Evolutionary conservation across 2,113 vertebrate species (phyloP).

Genomic region (Corvus moneduloides): DNA sequence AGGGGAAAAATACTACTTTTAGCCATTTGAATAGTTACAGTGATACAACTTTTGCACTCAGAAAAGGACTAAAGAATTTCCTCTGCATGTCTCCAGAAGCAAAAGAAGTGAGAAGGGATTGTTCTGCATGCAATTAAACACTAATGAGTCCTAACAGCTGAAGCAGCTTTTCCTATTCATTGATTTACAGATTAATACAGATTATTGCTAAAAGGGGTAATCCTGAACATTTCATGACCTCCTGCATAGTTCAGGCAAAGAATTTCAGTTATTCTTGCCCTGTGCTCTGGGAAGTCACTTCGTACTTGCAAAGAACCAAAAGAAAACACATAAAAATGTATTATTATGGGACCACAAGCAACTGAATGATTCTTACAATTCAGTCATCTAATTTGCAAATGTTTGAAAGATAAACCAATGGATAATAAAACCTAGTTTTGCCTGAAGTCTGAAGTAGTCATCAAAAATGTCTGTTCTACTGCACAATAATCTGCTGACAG

Average conservation of each 20-base stretch:
- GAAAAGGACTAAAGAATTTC: neutral
- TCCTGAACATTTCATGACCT: neutral
- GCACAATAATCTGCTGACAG: neutral
- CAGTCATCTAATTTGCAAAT: neutral
- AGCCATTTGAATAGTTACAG: neutral
- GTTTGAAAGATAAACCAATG: neutral
- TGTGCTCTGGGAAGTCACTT: neutral
- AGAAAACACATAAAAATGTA: neutral
- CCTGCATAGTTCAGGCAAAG: neutral
- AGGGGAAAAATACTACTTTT: neutral
- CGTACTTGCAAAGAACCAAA: neutral
- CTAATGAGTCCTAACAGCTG: neutral
- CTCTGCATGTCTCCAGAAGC: neutral
- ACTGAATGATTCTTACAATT: neutral
- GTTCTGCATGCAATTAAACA: neutral
- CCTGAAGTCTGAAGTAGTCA: neutral
- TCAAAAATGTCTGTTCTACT: neutral
- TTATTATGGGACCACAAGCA: neutral
- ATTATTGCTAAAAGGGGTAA: neutral
- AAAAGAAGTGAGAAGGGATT: neutral
- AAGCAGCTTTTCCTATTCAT: neutral
- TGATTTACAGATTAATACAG: neutral
- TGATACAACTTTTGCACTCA: neutral
- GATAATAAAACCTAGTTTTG: neutral
- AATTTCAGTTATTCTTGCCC: neutral